These are phyloP conservation scores for Ceraclea dissimilis DNA, from an alignment of 2,888 invertebrate species.

Conservation along the genomic window DNA sequence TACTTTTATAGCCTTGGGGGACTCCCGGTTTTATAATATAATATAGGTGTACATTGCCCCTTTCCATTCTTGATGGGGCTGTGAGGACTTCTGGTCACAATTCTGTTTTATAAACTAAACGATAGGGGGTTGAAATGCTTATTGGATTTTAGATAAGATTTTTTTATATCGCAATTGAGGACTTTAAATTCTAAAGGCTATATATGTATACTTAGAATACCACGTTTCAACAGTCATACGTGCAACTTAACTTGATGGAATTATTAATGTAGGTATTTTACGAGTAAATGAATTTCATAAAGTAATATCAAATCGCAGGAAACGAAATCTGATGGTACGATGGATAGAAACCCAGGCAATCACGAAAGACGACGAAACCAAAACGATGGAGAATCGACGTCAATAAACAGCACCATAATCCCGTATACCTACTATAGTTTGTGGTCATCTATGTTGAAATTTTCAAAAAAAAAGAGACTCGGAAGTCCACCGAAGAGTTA, in stretches of 20 bases:
- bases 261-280: background rate
- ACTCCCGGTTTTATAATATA: background rate
- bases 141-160: background rate
- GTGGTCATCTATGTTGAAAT: too few relatives aligned
- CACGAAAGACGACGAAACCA: too few relatives aligned
- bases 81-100: constrained; percentile 18
- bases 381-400: too few relatives aligned
- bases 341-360: too few relatives aligned
- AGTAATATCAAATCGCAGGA: too few relatives aligned
- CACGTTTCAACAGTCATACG: background rate
- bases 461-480: too few relatives aligned
- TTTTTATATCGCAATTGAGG: background rate
- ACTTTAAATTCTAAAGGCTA: background rate
- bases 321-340: too few relatives aligned
- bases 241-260: background rate
- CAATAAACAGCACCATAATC: too few relatives aligned
- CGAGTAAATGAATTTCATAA: too few relatives aligned
- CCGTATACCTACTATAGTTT: too few relatives aligned
- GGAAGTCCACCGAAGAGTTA: too few relatives aligned
- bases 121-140: constrained; percentile 18
- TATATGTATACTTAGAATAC: background rate
- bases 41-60: background rate
- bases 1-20: constrained; percentile 10
- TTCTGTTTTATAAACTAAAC: constrained; percentile 26
- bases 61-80: background rate